Base-by-base conservation (phyloP, 2,888 invertebrate species). In the Harpagoxenus sublaevis region DNA sequence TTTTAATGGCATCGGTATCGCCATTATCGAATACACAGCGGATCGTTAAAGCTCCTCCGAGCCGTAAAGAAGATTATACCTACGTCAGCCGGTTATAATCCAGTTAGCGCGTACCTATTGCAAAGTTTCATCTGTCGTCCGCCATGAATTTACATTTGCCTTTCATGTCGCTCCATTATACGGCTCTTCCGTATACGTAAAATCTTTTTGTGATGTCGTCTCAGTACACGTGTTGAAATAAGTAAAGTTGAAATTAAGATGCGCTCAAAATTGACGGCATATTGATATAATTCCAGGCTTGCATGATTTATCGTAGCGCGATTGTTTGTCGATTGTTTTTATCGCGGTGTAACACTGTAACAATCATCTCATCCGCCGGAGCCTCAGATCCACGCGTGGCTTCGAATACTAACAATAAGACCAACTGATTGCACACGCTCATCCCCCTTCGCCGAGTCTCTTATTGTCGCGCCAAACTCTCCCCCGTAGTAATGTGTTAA, bases 21-120 rank as follows among this genome's bases (percentile, higher is more conserved):
- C 79, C 82, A 73, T 87, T 87, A 89, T 89, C 86, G 87, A 86
- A 75, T 84, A 79, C 85, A 84, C 83, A 82, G 84, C 39, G 85
- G 66, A 78, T 86, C 89, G 89, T 89, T 89, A 86, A 86, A 89
- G 85, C 75, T 74, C 60, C 62, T 42, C 70, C 70, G 62, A 73
- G 78, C 84, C 68, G 66, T 84, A 84, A 89, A 86, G 84, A 86
- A 88, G 84, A 87, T 89, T 84, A 86, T 84, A 23, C 23, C 23
- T 23, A 84, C 74, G 39, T 70, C 63, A 87, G 79, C 84, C 84
- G 63, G 86, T 85, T 78, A 86, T 78, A 86, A 87, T 86, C 71
- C 60, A 39, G 79, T 81, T 62, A 62, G 71, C 60, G 35, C 60
- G 55, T 42, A 23, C 23, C 23, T 23, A 70, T 48, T 60, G 48